Conservation (phyloP, 2,113 vertebrate species). For the Ophthalmotilapia sp. region DNA sequence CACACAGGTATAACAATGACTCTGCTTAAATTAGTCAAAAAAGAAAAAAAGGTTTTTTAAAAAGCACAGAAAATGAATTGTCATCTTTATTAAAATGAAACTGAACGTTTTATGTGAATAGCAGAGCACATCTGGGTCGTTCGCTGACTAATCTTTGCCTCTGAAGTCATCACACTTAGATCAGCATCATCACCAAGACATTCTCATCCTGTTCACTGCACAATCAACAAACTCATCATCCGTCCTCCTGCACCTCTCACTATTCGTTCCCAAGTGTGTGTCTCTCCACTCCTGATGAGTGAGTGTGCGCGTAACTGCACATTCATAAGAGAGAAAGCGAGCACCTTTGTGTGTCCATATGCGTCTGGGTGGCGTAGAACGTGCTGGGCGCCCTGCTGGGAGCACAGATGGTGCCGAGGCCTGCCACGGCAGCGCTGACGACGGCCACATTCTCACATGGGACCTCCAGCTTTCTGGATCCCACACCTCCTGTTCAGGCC, state of each 20-base stretch:
- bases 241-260: constrained; percentile 5
- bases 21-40: background rate
- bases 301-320: background rate
- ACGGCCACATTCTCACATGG: constrained; percentile 76
- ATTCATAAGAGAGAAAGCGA: constrained; percentile 12
- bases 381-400: constrained; percentile 65
- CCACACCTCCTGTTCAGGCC: constrained; percentile 68
- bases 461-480: constrained; percentile 69
- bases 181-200: constrained; percentile 31
- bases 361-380: constrained; percentile 56
- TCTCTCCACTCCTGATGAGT: background rate
- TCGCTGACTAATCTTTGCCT: constrained; percentile 54
- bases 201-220: constrained; percentile 9
- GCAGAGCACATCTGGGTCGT: constrained; percentile 42
- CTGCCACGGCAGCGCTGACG: constrained; percentile 58
- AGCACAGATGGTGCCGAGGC: constrained; percentile 72
- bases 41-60: background rate
- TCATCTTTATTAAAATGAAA: background rate
- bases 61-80: background rate
- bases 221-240: constrained; percentile 45
- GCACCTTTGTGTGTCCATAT: constrained; percentile 68
- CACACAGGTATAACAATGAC: background rate
- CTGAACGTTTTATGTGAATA: background rate
- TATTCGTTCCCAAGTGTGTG: background rate
- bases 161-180: constrained; percentile 42